Percentiles rank a stretch among this genome's conserved stretches.
Conservation (phyloP, 2,113 vertebrate genomes). For the Vicugna pacos region DNA sequence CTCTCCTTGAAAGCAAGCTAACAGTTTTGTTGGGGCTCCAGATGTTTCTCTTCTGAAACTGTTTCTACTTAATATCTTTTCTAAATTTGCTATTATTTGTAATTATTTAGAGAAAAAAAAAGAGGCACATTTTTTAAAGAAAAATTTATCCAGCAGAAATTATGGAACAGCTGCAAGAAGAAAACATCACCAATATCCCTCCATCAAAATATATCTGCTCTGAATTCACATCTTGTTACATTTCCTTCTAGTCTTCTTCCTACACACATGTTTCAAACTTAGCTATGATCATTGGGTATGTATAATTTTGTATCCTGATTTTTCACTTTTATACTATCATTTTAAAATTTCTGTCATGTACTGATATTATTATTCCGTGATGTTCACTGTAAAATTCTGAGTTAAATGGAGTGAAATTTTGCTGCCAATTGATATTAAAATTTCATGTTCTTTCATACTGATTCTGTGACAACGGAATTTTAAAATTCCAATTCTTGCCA, state of each 20-base stretch:
- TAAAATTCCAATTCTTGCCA: slow-evolving; percentile 59
- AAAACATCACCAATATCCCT: slow-evolving; percentile 3
- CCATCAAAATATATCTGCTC: not conserved
- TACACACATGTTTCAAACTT: slow-evolving; percentile 18
- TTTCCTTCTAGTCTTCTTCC: slow-evolving; percentile 7
- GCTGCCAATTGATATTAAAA: slow-evolving; percentile 53
- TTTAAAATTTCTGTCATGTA: slow-evolving; percentile 32
- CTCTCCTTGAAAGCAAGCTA: not conserved
- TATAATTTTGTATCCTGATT: not conserved
- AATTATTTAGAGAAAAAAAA: not conserved
- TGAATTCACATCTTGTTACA: not conserved
- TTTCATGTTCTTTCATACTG: slow-evolving; percentile 56
- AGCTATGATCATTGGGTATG: not conserved
- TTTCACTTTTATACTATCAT: not conserved
- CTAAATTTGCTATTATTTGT: not conserved
- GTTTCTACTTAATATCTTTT: not conserved
- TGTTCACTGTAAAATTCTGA: slow-evolving; percentile 30
- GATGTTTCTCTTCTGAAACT: slow-evolving; percentile 1
- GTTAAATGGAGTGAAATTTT: slow-evolving; percentile 49
- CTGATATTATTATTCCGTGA: slow-evolving; percentile 16
- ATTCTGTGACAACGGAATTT: slow-evolving; percentile 49
- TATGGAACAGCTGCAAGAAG: slow-evolving; percentile 27
- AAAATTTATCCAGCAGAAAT: slow-evolving; percentile 14
- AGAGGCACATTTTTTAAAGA: not conserved
- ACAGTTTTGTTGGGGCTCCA: not conserved